Evolutionary conservation across 1,140 invertebrate genomes (phyloP).

Genomic region (Drosophila ercepeae): DNA sequence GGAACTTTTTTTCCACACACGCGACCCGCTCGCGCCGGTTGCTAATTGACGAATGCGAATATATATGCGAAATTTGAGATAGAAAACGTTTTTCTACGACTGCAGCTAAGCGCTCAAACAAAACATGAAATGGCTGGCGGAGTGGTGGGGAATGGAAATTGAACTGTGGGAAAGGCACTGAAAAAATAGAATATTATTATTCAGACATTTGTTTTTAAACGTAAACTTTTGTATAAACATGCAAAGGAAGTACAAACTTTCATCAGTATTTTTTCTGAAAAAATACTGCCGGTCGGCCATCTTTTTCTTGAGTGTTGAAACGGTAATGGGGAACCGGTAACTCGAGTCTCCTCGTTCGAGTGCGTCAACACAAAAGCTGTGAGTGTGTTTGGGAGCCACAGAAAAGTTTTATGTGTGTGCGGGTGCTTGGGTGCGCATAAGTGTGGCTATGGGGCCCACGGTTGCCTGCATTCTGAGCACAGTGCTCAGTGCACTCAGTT

Average conservation of each 20-base stretch:
- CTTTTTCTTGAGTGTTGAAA: conserved; percentile 2
- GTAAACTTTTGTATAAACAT: too few species aligned
- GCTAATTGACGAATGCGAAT: conserved; percentile 59
- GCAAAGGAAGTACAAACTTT: neutral
- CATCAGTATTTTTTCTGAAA: neutral
- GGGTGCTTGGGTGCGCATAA: conserved; percentile 28
- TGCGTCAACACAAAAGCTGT: conserved; percentile 71
- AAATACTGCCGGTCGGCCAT: neutral
- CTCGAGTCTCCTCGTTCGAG: conserved; percentile 37
- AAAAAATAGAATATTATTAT: neutral
- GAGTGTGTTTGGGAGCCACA: conserved; percentile 24
- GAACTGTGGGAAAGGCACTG: conserved; percentile 20
- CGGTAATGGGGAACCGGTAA: conserved; percentile 31
- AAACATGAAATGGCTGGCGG: neutral
- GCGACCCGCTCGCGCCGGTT: conserved; percentile 48
- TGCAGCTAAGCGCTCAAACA: conserved; percentile 9
- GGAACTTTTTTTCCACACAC: conserved; percentile 14
- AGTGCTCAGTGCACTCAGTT: conserved; percentile 28
- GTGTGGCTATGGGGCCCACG: conserved; percentile 51
- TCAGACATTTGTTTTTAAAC: neutral
- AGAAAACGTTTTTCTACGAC: conserved; percentile 2
- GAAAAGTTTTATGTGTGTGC: conserved; percentile 6
- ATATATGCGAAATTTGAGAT: conserved; percentile 8
- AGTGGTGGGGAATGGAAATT: neutral
- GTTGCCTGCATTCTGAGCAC: conserved; percentile 64